Evolutionary conservation across 2,797 vertebrate genomes (phyloP).

Genomic region (Myotis findleyi): DNA sequence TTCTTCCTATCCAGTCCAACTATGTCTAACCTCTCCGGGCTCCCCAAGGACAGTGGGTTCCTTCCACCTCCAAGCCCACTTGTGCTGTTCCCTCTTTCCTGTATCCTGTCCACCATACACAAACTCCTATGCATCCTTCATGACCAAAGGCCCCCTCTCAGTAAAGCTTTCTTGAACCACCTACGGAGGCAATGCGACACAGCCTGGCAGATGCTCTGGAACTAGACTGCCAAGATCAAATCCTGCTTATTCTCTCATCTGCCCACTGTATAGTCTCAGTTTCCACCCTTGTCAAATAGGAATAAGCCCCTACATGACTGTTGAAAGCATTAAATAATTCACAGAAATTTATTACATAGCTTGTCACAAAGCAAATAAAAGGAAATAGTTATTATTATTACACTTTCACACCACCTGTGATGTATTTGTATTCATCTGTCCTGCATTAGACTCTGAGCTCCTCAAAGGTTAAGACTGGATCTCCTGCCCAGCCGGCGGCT

Average conservation of each 20-base stretch:
- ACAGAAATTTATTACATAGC: slow-evolving; percentile 48
- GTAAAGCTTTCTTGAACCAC: slow-evolving; percentile 46
- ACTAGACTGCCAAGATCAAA: slow-evolving; percentile 55
- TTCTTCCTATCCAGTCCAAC: neutral
- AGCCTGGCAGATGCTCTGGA: slow-evolving; percentile 11
- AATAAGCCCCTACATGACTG: slow-evolving; percentile 9
- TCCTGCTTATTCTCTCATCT: slow-evolving; percentile 34
- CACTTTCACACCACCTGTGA: slow-evolving; percentile 13
- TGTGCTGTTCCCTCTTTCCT: neutral
- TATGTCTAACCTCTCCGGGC: neutral
- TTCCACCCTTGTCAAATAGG: slow-evolving; percentile 9
- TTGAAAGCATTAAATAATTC: slow-evolving; percentile 61
- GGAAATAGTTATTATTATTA: slow-evolving; percentile 14
- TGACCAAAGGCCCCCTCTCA: neutral
- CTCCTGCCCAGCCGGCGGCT: neutral
- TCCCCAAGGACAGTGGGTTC: slow-evolving; percentile 11
- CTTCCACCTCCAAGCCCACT: neutral
- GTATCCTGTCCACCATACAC: neutral
- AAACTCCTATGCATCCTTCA: slow-evolving; percentile 17
- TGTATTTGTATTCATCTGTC: slow-evolving; percentile 28
- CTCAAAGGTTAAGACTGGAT: slow-evolving; percentile 28
- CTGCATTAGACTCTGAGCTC: slow-evolving; percentile 1
- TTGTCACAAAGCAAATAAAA: slow-evolving; percentile 66
- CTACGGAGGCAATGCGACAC: neutral
- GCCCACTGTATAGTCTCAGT: neutral